Evolutionary conservation across 1,140 invertebrate genomes (phyloP).

Genomic region (Drosophila ogumai): DNA sequence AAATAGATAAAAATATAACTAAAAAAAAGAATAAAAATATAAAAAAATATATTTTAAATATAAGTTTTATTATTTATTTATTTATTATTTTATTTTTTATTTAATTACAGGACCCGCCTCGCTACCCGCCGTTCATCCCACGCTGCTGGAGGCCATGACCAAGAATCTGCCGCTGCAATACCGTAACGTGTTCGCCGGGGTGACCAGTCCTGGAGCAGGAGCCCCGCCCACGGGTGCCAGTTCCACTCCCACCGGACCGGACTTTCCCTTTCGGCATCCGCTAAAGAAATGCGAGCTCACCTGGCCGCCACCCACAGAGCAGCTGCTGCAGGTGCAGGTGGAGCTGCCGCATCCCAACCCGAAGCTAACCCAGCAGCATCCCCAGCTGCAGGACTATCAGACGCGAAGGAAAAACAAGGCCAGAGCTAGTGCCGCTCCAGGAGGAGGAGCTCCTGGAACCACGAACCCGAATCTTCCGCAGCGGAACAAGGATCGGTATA

Average conservation of each 20-base stretch:
- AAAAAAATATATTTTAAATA: no score
- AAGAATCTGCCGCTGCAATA: slow-evolving; percentile 86
- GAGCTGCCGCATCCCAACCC: slow-evolving; percentile 36
- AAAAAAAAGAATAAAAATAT: no score
- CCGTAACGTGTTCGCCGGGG: slow-evolving; percentile 82
- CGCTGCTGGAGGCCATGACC: slow-evolving; percentile 90
- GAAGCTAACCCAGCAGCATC: slow-evolving; percentile 42
- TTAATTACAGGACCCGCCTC: slow-evolving; percentile 39
- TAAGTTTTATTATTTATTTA: no score
- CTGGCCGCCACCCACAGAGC: slow-evolving; percentile 56
- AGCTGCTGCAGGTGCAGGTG: slow-evolving; percentile 48
- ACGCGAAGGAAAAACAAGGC: slow-evolving; percentile 71
- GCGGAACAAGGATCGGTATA: slow-evolving; percentile 94
- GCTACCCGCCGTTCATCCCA: slow-evolving; percentile 88
- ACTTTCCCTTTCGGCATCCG: slow-evolving; percentile 85
- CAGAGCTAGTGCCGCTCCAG: slow-evolving; percentile 51
- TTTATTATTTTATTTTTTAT: background rate
- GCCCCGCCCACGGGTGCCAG: slow-evolving; percentile 27
- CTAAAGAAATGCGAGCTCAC: slow-evolving; percentile 64
- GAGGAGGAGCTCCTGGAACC: slow-evolving; percentile 45
- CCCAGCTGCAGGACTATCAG: slow-evolving; percentile 71
- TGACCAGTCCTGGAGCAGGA: slow-evolving; percentile 25
- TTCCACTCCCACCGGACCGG: slow-evolving; percentile 60
- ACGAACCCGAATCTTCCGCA: slow-evolving; percentile 83
- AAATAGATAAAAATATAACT: background rate